Conservation (phyloP, 2,113 vertebrate genomes). For the Aix galericulata region DNA sequence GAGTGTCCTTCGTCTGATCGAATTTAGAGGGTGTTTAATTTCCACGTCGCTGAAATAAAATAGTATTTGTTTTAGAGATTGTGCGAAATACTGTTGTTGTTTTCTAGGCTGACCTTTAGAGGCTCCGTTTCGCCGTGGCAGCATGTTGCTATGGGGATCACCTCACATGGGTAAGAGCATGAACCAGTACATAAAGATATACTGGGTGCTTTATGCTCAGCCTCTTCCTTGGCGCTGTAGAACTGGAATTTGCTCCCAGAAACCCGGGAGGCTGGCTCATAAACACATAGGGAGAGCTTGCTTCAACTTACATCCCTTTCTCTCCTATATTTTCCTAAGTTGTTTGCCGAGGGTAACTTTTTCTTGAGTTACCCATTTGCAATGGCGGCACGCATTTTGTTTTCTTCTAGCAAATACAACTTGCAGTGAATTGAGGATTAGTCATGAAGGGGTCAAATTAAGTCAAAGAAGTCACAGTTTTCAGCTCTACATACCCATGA, state of each 20-base stretch:
- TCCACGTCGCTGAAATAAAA: not conserved
- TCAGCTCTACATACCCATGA: not conserved
- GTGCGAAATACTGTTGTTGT: constrained; percentile 49
- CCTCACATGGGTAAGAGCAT: not conserved
- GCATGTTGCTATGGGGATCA: constrained; percentile 58
- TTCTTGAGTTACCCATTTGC: not conserved
- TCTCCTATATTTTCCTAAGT: not conserved
- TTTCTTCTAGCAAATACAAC: not conserved
- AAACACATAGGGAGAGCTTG: not conserved
- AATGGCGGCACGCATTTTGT: not conserved
- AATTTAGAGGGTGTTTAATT: constrained; percentile 41
- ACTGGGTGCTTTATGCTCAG: not conserved
- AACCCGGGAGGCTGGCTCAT: not conserved
- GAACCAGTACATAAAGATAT: not conserved
- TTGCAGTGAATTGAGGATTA: not conserved
- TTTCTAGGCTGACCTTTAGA: constrained; percentile 55
- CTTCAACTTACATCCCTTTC: not conserved
- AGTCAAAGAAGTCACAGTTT: not conserved
- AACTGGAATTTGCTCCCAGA: not conserved
- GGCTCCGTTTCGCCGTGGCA: not conserved
- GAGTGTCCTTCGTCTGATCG: not conserved
- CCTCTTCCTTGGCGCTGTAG: not conserved
- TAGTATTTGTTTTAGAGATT: constrained; percentile 57
- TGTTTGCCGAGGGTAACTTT: not conserved
- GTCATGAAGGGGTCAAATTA: not conserved